phyloP scores from a whole-genome alignment of 2,113 vertebrate genomes.

The Oreocharis arfaki region DNA sequence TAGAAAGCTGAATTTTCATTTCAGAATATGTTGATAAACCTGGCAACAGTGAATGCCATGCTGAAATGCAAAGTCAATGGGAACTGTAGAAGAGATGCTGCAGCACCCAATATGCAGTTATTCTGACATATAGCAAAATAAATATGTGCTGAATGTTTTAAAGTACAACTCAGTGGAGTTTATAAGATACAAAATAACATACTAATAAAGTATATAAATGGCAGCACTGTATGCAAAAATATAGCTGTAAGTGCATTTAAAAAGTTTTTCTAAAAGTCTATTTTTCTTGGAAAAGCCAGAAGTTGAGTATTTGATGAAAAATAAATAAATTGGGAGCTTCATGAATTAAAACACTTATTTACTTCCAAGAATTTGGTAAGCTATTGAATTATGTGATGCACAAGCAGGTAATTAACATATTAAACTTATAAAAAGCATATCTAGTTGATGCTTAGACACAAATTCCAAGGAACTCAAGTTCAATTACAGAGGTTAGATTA shows the following conservation, averaged over 20 bases:
- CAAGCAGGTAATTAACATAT: neutral
- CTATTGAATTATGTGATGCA: neutral
- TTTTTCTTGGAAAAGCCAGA: neutral
- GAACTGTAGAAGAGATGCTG: neutral
- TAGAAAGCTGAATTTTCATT: slow-evolving; percentile 7
- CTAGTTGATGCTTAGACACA: neutral
- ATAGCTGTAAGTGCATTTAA: neutral
- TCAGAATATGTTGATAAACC: neutral
- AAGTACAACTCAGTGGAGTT: neutral
- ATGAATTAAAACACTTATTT: neutral
- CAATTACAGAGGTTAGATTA: neutral
- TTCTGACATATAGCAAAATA: neutral
- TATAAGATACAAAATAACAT: neutral
- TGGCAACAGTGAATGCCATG: neutral
- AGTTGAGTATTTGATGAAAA: neutral
- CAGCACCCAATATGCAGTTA: neutral
- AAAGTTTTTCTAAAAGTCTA: neutral
- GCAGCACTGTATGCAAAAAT: neutral
- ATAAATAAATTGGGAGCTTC: neutral
- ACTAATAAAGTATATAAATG: neutral
- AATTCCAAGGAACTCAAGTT: neutral
- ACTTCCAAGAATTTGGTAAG: neutral
- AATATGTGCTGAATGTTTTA: neutral
- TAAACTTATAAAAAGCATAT: neutral
- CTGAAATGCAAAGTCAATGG: neutral